Conservation (phyloP, 2,113 vertebrate genomes). For the Turdus rufiventris region DNA sequence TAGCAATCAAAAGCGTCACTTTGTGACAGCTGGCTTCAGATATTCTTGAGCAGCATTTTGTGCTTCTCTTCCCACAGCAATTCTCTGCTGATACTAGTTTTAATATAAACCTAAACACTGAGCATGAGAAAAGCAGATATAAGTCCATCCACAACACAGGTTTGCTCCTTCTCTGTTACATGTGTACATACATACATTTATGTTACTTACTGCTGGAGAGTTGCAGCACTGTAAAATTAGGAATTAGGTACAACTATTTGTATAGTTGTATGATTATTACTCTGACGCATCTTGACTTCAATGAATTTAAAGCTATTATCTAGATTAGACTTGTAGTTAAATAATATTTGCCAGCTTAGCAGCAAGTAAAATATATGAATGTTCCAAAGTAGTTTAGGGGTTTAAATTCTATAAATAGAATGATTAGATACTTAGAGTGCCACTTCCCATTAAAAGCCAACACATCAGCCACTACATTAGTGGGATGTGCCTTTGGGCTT, state of each 20-base stretch:
- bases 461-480: background rate
- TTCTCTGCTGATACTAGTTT: background rate
- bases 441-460: background rate
- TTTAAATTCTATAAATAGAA: background rate
- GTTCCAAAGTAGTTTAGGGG: conserved; percentile 30
- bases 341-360: background rate
- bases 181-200: background rate
- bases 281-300: background rate
- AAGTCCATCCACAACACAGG: background rate
- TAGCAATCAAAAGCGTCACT: background rate
- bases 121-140: background rate
- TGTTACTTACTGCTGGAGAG: background rate
- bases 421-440: background rate
- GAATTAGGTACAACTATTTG: background rate
- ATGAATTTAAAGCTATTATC: background rate
- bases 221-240: background rate
- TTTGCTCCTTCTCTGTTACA: background rate
- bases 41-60: background rate
- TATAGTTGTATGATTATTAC: background rate
- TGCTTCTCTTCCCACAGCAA: background rate
- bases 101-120: background rate
- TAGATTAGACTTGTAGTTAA: background rate
- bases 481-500: background rate
- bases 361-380: conserved; percentile 14
- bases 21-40: background rate